Evolutionary conservation across 2,797 vertebrate species (phyloP).

Genomic region (Potorous gilbertii): DNA sequence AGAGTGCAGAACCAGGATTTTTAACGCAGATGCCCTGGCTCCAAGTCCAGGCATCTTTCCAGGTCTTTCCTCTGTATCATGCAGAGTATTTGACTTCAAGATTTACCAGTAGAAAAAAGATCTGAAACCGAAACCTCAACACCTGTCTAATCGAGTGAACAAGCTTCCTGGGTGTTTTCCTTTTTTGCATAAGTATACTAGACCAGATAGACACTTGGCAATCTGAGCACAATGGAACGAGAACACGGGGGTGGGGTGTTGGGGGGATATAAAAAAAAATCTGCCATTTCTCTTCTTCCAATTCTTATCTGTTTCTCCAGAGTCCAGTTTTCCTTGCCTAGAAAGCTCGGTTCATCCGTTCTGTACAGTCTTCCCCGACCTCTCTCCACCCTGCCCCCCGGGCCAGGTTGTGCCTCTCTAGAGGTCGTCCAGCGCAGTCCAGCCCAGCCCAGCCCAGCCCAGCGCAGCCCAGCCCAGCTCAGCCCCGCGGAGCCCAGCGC

Average conservation of each 20-base stretch:
- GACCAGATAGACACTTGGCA: not conserved
- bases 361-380: accelerated
- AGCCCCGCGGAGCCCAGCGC: too few relatives aligned
- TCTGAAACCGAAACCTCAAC: not conserved
- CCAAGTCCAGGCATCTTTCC: not conserved
- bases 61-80: not conserved
- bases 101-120: not conserved
- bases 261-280: too few relatives aligned
- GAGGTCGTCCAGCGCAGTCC: not conserved
- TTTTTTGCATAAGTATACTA: slow-evolving; percentile 26
- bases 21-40: not conserved
- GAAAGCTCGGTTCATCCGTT: not conserved
- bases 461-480: not conserved
- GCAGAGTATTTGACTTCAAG: not conserved
- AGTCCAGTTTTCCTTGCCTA: not conserved
- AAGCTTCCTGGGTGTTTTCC: not conserved
- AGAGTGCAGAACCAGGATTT: not conserved
- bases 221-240: slow-evolving; percentile 14
- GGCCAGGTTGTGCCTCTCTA: accelerated
- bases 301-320: not conserved
- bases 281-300: not conserved
- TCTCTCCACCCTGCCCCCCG: not conserved
- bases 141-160: not conserved
- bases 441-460: accelerated
- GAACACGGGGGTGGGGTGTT: not conserved